These are phyloP conservation scores for Eumaeus atala DNA, from an alignment of 1,140 invertebrate genomes.

Conservation along the genomic window DNA sequence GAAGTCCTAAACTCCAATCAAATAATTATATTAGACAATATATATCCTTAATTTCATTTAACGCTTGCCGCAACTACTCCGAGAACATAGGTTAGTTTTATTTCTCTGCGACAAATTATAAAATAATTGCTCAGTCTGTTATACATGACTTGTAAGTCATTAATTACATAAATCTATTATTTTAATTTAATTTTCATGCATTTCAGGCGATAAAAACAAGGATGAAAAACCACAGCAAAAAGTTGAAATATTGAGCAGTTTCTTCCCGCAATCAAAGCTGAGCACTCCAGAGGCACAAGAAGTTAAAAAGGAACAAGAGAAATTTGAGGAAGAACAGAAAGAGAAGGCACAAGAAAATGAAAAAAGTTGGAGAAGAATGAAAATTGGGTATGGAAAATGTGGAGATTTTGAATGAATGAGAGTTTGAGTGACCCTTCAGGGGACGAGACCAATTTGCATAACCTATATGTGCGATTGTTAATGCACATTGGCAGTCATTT, in stretches of 20 bases:
- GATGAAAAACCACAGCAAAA: slow-evolving; percentile 41
- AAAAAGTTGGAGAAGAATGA: slow-evolving; percentile 77
- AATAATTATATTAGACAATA: slow-evolving; percentile 46
- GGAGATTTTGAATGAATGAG: neutral
- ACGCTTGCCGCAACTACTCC: slow-evolving; percentile 48
- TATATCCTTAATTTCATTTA: slow-evolving; percentile 43
- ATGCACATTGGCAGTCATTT: too few relatives aligned
- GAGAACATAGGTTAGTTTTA: slow-evolving; percentile 63
- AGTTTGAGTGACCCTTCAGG: too few relatives aligned
- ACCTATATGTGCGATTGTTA: too few relatives aligned
- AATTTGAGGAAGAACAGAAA: slow-evolving; percentile 67
- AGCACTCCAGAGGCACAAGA: slow-evolving; percentile 49
- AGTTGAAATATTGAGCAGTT: slow-evolving; percentile 59
- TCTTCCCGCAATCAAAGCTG: slow-evolving; percentile 59
- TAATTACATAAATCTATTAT: neutral
- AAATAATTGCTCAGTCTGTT: neutral
- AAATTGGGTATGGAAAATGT: slow-evolving; percentile 67
- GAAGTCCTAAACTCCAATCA: slow-evolving; percentile 35
- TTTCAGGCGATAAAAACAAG: slow-evolving; percentile 48
- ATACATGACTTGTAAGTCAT: neutral
- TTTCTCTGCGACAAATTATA: slow-evolving; percentile 13
- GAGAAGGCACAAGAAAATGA: slow-evolving; percentile 74
- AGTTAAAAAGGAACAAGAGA: slow-evolving; percentile 66
- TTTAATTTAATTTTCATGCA: neutral
- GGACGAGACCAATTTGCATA: too few relatives aligned